phyloP scores from a whole-genome alignment of 2,113 vertebrate species.

The Murina feae region DNA sequence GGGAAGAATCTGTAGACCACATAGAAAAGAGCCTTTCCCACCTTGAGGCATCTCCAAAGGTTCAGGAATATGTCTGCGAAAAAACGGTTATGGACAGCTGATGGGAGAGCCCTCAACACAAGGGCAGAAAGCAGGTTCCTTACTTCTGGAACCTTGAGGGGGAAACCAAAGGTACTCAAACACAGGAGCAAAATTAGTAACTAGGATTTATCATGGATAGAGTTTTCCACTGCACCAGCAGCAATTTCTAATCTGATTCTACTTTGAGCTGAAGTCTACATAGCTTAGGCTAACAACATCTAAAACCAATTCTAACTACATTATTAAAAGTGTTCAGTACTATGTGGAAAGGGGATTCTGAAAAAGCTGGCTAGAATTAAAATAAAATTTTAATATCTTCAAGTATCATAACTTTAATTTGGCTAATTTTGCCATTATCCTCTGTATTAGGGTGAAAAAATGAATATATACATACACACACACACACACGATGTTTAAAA shows the following conservation, averaged over 20 bases:
- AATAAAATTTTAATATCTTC: constrained; percentile 51
- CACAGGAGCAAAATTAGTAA: background rate
- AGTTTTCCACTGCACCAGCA: background rate
- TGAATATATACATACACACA: background rate
- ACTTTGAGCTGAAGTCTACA: constrained; percentile 15
- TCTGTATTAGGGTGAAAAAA: background rate
- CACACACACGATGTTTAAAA: background rate
- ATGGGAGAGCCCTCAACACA: background rate
- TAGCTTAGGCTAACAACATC: background rate
- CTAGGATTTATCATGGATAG: background rate
- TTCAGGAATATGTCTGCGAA: background rate
- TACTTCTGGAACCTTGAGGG: background rate
- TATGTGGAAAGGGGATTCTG: constrained; percentile 4
- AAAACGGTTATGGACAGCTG: background rate
- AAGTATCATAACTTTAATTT: constrained; percentile 10
- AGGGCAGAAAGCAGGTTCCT: background rate
- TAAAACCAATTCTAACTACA: constrained; percentile 48
- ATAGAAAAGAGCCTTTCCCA: background rate
- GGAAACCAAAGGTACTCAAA: background rate
- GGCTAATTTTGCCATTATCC: constrained; percentile 36
- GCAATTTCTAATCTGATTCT: background rate
- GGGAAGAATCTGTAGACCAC: background rate
- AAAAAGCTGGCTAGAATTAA: constrained; percentile 1
- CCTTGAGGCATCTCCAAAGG: background rate
- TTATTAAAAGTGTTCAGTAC: constrained; percentile 14